phyloP scores from a whole-genome alignment of 2,797 vertebrate genomes.

The Cygnus olor region DNA sequence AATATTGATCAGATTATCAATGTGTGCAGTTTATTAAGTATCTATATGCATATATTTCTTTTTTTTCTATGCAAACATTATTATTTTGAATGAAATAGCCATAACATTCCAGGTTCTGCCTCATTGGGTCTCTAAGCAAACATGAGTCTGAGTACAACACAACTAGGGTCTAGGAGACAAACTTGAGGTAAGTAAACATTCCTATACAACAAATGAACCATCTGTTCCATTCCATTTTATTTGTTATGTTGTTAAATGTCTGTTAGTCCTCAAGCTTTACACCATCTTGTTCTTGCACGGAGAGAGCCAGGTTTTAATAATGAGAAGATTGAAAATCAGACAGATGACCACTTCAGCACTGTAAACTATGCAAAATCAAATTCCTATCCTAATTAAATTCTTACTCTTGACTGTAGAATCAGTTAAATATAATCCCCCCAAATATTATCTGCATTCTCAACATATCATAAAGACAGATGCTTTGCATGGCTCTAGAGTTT shows the following conservation, averaged over 20 bases:
- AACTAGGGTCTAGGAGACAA: conserved; percentile 98
- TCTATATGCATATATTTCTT: conserved; percentile 79
- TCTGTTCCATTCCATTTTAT: conserved; percentile 53
- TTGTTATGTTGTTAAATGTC: not conserved
- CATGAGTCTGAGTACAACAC: conserved; percentile 99
- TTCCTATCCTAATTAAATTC: not conserved
- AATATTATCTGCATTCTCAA: not conserved
- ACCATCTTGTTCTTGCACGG: not conserved
- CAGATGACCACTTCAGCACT: not conserved
- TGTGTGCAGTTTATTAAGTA: conserved; percentile 76
- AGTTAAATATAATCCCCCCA: not conserved
- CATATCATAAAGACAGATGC: not conserved
- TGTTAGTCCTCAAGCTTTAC: not conserved
- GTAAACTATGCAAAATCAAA: not conserved
- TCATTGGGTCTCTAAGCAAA: conserved; percentile 99
- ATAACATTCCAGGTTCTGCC: conserved; percentile 99
- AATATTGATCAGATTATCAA: conserved; percentile 63
- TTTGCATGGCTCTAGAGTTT: conserved; percentile 62
- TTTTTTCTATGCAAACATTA: conserved; percentile 86
- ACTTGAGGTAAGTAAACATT: conserved; percentile 91
- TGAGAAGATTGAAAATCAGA: not conserved
- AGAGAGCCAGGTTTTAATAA: not conserved
- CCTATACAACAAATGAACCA: conserved; percentile 24
- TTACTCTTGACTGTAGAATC: not conserved
- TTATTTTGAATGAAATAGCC: conserved; percentile 96